Evolutionary conservation across 2,888 invertebrate species (phyloP).

Genomic region (Mythimna pallens): DNA sequence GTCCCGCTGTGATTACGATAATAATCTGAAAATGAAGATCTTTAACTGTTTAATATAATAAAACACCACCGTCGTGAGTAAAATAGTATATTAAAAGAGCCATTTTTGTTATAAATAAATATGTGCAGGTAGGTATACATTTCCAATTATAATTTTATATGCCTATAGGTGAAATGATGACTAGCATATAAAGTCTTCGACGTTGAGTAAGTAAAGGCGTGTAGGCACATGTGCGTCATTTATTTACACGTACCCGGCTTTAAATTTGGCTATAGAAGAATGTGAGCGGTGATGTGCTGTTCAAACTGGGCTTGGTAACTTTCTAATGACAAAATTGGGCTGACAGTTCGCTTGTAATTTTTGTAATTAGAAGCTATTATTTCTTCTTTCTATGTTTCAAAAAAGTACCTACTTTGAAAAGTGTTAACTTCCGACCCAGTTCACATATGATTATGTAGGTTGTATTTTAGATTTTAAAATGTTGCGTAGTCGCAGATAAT

Average conservation of each 20-base stretch:
- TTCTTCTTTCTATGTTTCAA: slow-evolving; percentile 14
- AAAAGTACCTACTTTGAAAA: slow-evolving; percentile 11
- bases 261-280: slow-evolving; percentile 7
- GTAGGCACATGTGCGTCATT: slow-evolving; percentile 5
- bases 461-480: slow-evolving; percentile 13
- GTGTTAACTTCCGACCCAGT: slow-evolving; percentile 8
- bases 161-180: slow-evolving; percentile 15
- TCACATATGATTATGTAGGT: not conserved
- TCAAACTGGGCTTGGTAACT: slow-evolving; percentile 34
- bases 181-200: not conserved
- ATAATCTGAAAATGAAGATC: slow-evolving; percentile 8
- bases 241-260: not conserved
- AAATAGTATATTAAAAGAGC: slow-evolving; percentile 43
- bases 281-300: slow-evolving; percentile 29
- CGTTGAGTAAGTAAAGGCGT: slow-evolving; percentile 8
- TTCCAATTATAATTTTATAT: slow-evolving; percentile 20
- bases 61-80: slow-evolving; percentile 31
- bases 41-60: slow-evolving; percentile 37
- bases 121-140: slow-evolving; percentile 8
- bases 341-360: slow-evolving; percentile 18
- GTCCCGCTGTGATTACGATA: slow-evolving; percentile 2
- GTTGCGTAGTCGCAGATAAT: not conserved
- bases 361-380: slow-evolving; percentile 29
- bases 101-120: slow-evolving; percentile 5
- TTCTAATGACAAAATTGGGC: slow-evolving; percentile 52